Base-by-base conservation (phyloP, 2,888 invertebrate genomes). In the Leucania comma region DNA sequence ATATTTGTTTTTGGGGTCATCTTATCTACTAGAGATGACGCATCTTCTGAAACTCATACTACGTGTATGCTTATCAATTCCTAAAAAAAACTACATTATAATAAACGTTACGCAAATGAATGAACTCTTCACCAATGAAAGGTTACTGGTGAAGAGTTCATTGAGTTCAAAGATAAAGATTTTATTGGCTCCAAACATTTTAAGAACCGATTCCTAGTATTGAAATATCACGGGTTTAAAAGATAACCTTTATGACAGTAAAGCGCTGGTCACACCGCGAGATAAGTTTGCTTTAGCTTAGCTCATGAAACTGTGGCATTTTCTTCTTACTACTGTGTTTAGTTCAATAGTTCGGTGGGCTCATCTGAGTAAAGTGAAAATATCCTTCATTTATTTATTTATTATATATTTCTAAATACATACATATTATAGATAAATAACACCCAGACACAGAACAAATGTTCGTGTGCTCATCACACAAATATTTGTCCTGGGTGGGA, bases 201-300 rank as follows among this genome's bases (percentile, higher is more conserved):
- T 72, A 20, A 54, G 38, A 67, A 70, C 10, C 20, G 29, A 79
- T 74, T 78, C 61, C 50, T 58, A n/a, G 64, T 65, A 64, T 59
- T 68, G 22, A 50, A 60, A 50, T 68, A 68, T 63, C 62, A 56
- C 26, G 56, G 46, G 20, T 53, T 68, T 50, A 22, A 4, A 17
- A 14, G 78, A 79, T 79, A 79, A 79, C 78, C 72, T 80, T 76
- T 68, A 17, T n/a, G 42, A 53, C 12, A 17, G 0, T 67, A 26
- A 48, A 46, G 74, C 4, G 4, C 8, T 3, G 46, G 20, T 58
- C 58, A 74, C 53, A 67, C n/a, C 0, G 53, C 22, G 6, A 4
- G 50, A 12, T 58, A 53, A 24, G 35, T 22, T 63, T n/a, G 5
- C 5, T 22, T 48, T 70, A 67, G 29, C 6, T 32, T 38, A 46